Base-by-base conservation (phyloP, 2,888 invertebrate genomes). In the Drosophila mimica region DNA sequence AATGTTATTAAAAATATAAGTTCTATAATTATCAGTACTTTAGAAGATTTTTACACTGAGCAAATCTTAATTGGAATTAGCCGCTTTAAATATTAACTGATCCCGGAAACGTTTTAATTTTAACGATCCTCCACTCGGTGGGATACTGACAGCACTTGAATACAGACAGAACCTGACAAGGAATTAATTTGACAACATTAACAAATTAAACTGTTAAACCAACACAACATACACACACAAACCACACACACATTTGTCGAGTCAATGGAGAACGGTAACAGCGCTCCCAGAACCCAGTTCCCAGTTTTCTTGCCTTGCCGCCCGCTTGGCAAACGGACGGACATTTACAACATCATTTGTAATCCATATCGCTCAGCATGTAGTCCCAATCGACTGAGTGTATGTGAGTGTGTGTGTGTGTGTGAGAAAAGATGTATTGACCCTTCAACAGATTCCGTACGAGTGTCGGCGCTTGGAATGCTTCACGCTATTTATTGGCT, bases 121-220 rank as follows among this genome's bases (percentile, higher is more conserved):
- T 8, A 53, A 53, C 38, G 71, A 71, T 72, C 52, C 28, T 53
- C 53, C 20, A 30, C 79, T 48, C 74, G 52, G 76, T 57, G 53
- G 65, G 61, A 52, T 48, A 58, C 61, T 53, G 58, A 71, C 57
- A 74, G 79, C 71, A 71, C 46, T 88, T 70, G 31, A 74, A 64
- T 59, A 52, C 58, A 68, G 58, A 56, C 82, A 70, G 59, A 66
- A 60, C 59, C 76, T 78, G 89, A 89, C 89, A 87, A 78, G 73
- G 84, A 83, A 88, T 84, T 92, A 86, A 91, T 92, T 91, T 92
- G 92, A 91, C 90, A 92, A 88, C 91, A 91, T 92, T 91, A 91
- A 89, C 91, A 91, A 91, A 92, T 91, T 91, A 92, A 92, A 91
- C 91, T 91, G 90, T 91, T 91, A 82, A 91, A 84, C 67, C 70